phyloP scores from a whole-genome alignment of 2,797 vertebrate species.

The Acropternis orthonyx region DNA sequence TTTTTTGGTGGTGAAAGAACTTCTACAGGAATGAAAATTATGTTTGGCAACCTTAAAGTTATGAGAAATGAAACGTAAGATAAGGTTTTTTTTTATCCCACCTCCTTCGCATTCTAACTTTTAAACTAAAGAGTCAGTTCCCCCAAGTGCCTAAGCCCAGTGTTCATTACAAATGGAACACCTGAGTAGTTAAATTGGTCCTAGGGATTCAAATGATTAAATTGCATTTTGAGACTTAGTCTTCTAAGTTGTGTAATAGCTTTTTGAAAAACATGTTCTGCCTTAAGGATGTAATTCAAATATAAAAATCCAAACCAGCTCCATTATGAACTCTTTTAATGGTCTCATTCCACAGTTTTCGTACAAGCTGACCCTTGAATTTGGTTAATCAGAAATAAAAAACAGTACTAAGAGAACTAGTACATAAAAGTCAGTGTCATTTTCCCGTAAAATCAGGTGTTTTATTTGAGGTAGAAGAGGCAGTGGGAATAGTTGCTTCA shows the following conservation, averaged over 20 bases:
- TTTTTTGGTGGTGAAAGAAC: neutral
- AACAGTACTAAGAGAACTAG: neutral
- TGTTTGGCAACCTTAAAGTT: neutral
- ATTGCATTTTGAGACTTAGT: neutral
- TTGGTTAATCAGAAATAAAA: neutral
- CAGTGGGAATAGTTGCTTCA: neutral
- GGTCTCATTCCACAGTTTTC: neutral
- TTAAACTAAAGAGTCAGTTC: neutral
- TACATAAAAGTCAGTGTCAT: neutral
- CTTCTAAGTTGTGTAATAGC: neutral
- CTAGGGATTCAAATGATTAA: neutral
- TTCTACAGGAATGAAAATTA: neutral
- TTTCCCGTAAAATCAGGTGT: neutral
- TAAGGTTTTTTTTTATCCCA: neutral
- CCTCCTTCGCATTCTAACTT: neutral
- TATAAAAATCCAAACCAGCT: neutral
- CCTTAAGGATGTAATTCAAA: neutral
- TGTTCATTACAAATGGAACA: neutral
- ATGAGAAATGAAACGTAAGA: neutral
- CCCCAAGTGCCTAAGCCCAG: neutral
- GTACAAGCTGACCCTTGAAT: neutral
- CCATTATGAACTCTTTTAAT: neutral
- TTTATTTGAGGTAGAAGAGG: neutral
- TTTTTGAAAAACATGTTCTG: neutral
- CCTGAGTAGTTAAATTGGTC: neutral